Percentiles rank a stretch among this genome's conserved stretches.
Conservation (phyloP, 2,113 vertebrate species). For the Bagarius yarrelli region DNA sequence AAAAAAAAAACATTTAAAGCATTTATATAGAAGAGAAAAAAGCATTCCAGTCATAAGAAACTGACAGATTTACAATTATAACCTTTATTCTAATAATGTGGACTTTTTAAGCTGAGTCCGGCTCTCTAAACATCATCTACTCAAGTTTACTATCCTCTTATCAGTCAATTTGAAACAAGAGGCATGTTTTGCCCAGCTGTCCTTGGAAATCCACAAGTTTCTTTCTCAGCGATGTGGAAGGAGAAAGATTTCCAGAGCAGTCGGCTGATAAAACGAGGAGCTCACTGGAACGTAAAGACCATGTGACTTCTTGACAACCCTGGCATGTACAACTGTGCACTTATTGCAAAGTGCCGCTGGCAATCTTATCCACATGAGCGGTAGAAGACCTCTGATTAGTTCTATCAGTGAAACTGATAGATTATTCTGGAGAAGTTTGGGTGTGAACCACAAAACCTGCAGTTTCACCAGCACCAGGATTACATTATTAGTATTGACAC, state of each 20-base stretch:
- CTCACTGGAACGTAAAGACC: background rate
- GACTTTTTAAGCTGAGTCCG: background rate
- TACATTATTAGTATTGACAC: background rate
- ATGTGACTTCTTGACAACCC: background rate
- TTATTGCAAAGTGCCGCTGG: background rate
- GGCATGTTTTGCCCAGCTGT: constrained; percentile 21
- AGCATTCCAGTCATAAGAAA: background rate
- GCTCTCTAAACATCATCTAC: constrained; percentile 1
- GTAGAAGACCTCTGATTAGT: background rate
- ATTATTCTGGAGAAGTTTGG: background rate
- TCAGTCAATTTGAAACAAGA: constrained; percentile 41
- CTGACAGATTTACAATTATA: too few species aligned
- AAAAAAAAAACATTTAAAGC: too few species aligned
- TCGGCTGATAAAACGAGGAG: constrained; percentile 25
- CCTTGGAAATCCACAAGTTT: constrained; percentile 39
- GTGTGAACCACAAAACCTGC: background rate
- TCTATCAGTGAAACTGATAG: background rate
- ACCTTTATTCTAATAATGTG: too few species aligned
- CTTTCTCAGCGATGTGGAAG: constrained; percentile 22
- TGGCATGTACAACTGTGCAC: too few species aligned
- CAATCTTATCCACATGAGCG: background rate
- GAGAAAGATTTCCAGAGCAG: background rate
- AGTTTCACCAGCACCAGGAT: background rate
- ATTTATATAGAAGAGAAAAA: too few species aligned
- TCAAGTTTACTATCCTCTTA: constrained; percentile 33